Percentiles rank a stretch among this genome's conserved stretches.
Conservation (phyloP, 2,888 invertebrate genomes). For the Corbicula japonica region DNA sequence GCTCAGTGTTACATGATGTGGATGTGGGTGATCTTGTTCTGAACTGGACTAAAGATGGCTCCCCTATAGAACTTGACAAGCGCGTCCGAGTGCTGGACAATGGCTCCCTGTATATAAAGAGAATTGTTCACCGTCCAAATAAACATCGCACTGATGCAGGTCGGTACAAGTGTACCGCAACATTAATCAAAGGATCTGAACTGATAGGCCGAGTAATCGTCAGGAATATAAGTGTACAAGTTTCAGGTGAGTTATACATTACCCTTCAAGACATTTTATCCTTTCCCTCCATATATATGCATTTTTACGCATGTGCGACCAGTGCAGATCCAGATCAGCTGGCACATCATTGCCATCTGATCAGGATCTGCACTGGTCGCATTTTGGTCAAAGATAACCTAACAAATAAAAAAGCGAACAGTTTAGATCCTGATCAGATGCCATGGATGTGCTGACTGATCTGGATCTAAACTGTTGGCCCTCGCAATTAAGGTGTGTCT, state of each 20-base stretch:
- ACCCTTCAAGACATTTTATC: no score
- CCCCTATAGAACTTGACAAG: slow-evolving; percentile 54
- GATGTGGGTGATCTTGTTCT: slow-evolving; percentile 53
- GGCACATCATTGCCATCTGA: no score
- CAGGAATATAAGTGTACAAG: slow-evolving; percentile 50
- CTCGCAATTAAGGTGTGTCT: no score
- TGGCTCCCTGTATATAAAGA: slow-evolving; percentile 70
- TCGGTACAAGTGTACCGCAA: slow-evolving; percentile 58
- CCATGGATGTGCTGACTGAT: no score
- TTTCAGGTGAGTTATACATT: slow-evolving; percentile 57
- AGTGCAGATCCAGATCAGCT: no score
- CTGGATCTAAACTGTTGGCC: no score
- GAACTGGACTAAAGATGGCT: slow-evolving; percentile 68
- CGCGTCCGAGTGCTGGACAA: slow-evolving; percentile 68
- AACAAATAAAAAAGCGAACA: no score
- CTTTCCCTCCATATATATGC: no score
- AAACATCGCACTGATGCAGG: slow-evolving; percentile 68
- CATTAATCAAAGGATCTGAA: slow-evolving; percentile 26
- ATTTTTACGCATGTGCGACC: no score
- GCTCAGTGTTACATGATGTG: slow-evolving; percentile 64
- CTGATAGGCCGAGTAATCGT: slow-evolving; percentile 61
- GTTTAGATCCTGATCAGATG: no score
- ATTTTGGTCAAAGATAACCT: no score
- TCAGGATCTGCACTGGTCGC: no score
- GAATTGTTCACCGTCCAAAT: slow-evolving; percentile 66